These are phyloP conservation scores for Chelidonichthys spinosus DNA, from an alignment of 2,797 vertebrate genomes.

Conservation along the genomic window DNA sequence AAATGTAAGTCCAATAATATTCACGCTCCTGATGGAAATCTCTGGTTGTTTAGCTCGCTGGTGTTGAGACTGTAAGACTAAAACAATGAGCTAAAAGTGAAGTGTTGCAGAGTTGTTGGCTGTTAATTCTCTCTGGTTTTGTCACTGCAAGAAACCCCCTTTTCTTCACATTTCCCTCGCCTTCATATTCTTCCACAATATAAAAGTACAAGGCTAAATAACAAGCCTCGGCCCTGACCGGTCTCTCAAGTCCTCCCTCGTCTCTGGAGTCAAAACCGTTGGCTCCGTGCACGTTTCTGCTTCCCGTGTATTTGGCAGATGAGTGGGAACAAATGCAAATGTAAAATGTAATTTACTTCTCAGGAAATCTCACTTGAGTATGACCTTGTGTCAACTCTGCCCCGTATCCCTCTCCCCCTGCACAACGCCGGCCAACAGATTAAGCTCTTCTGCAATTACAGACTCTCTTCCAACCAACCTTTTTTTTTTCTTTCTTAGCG, in stretches of 20 bases:
- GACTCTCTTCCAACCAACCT: background rate
- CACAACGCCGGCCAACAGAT: background rate
- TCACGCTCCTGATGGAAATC: background rate
- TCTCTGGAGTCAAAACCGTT: background rate
- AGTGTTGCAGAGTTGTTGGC: background rate
- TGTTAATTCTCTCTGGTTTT: background rate
- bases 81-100: background rate
- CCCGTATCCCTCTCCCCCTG: background rate
- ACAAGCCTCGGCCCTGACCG: background rate
- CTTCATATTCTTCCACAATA: background rate
- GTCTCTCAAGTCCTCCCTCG: background rate
- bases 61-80: background rate
- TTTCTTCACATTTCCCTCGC: background rate
- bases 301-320: background rate
- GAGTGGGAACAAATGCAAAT: background rate
- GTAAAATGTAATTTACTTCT: background rate
- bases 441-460: constrained; percentile 1
- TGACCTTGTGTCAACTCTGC: background rate
- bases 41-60: background rate
- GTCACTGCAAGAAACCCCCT: background rate
- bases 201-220: background rate
- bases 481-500: background rate
- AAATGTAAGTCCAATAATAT: background rate
- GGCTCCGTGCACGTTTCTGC: background rate
- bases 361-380: background rate